These are phyloP conservation scores for Lepidothrix coronata DNA, from an alignment of 2,113 vertebrate genomes.

Conservation along the genomic window DNA sequence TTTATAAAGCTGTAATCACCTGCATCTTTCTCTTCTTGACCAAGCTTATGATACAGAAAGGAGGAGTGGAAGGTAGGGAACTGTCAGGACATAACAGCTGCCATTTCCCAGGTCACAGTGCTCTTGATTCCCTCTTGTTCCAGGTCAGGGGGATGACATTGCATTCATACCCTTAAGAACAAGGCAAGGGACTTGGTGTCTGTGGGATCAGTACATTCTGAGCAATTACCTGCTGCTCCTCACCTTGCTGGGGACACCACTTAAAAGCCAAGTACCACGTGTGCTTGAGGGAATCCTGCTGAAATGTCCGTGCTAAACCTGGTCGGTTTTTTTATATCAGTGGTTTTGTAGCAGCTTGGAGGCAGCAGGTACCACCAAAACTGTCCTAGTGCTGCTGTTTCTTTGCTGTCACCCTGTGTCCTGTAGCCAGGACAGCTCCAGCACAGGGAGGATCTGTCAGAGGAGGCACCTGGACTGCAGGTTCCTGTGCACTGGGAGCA, in stretches of 20 bases:
- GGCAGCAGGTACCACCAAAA: neutral
- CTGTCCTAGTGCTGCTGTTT: neutral
- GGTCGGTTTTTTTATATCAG: neutral
- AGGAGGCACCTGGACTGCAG: neutral
- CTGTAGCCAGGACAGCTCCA: neutral
- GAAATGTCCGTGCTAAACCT: neutral
- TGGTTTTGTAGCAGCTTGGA: neutral
- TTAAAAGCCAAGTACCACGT: neutral
- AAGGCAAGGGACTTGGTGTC: neutral
- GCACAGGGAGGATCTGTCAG: accelerated
- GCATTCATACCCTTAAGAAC: neutral
- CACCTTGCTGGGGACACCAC: neutral
- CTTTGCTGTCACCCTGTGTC: neutral
- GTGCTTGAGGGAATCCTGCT: neutral
- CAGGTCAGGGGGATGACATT: neutral
- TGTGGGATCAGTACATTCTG: neutral
- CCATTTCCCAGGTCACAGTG: neutral
- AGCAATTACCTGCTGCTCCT: neutral
- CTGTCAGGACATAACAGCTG: neutral
- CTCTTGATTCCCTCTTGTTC: neutral
- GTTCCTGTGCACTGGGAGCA: neutral
- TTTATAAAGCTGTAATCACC: neutral
- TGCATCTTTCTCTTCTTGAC: neutral
- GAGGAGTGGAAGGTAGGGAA: neutral
- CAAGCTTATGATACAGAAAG: neutral